Percentiles rank a stretch among this genome's conserved stretches.
These are phyloP conservation scores for Saturnia pavonia DNA, from an alignment of 2,888 invertebrate species.

Conservation along the genomic window DNA sequence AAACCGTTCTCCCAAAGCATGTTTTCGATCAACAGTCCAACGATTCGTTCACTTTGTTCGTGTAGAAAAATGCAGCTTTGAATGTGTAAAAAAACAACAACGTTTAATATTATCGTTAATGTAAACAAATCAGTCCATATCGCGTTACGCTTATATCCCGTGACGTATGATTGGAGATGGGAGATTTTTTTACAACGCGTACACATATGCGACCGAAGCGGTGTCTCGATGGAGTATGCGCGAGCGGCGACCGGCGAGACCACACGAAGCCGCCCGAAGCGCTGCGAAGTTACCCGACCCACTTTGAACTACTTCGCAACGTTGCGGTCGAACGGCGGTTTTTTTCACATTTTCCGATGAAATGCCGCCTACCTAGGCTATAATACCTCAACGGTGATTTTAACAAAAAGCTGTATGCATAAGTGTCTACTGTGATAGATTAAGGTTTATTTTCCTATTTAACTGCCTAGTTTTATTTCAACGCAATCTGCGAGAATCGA, in stretches of 20 bases:
- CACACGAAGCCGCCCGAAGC: slow-evolving; percentile 58
- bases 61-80: slow-evolving; percentile 28
- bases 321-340: slow-evolving; percentile 66
- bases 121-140: slow-evolving; percentile 58
- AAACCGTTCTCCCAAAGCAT: slow-evolving; percentile 78
- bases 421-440: slow-evolving; percentile 7
- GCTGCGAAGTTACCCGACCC: slow-evolving; percentile 69
- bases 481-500: slow-evolving; percentile 11
- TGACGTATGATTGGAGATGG: slow-evolving; percentile 54
- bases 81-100: background rate
- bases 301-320: slow-evolving; percentile 74
- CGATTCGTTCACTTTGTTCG: slow-evolving; percentile 47
- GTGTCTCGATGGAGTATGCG: slow-evolving; percentile 67
- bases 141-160: slow-evolving; percentile 61
- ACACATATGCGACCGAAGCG: slow-evolving; percentile 66
- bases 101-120: slow-evolving; percentile 28
- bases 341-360: slow-evolving; percentile 78
- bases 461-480: slow-evolving; percentile 19
- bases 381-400: slow-evolving; percentile 14
- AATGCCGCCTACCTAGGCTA: slow-evolving; percentile 43
- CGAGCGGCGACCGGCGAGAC: slow-evolving; percentile 56
- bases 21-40: slow-evolving; percentile 57
- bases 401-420: slow-evolving; percentile 16
- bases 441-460: slow-evolving; percentile 22
- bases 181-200: slow-evolving; percentile 45